Percentiles rank a stretch among this genome's conserved stretches.
phyloP scores from a whole-genome alignment of 1,140 invertebrate species.

The Lasaia peninsularis region DNA sequence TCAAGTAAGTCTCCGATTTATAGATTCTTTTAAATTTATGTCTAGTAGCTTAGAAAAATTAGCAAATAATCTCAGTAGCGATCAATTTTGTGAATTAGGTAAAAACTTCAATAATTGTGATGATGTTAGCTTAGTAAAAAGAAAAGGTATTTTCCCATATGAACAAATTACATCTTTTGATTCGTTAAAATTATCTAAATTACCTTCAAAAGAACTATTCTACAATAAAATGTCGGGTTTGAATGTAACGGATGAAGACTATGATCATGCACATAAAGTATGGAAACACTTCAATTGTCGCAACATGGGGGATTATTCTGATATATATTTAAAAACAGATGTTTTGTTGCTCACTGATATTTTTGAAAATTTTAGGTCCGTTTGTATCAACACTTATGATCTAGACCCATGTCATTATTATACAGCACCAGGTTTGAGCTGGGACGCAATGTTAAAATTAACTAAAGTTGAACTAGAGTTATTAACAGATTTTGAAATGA shows the following conservation, averaged over 20 bases:
- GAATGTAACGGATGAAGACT: not conserved
- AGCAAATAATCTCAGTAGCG: conserved; percentile 25
- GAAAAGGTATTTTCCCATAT: conserved; percentile 3
- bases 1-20: conserved; percentile 25
- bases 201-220: not conserved
- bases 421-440: conserved; percentile 54
- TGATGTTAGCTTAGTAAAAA: not conserved
- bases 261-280: not conserved
- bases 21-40: conserved; percentile 34
- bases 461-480: conserved; percentile 67
- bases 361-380: conserved; percentile 57
- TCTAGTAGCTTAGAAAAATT: conserved; percentile 20
- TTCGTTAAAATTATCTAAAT: not conserved
- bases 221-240: conserved; percentile 1
- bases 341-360: conserved; percentile 52
- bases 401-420: conserved; percentile 51
- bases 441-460: conserved; percentile 46
- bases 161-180: conserved; percentile 5
- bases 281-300: conserved; percentile 22
- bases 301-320: conserved; percentile 56
- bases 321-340: conserved; percentile 69
- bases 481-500: conserved; percentile 64
- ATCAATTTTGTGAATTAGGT: conserved; percentile 22
- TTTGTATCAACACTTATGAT: conserved; percentile 28
- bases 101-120: not conserved